Base-by-base conservation (phyloP, 2,888 invertebrate species). In the Polyommatus icarus region DNA sequence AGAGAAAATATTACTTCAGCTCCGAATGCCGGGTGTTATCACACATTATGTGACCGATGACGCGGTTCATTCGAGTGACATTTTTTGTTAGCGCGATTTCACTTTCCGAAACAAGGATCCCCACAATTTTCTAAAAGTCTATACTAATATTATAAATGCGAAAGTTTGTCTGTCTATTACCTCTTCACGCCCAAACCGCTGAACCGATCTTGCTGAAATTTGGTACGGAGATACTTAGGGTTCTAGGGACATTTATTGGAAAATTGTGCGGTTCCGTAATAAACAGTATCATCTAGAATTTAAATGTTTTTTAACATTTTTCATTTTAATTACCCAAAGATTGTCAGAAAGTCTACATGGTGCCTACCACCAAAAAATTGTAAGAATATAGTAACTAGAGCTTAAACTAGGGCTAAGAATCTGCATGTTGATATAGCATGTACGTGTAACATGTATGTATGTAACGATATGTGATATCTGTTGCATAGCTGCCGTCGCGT, bases 401-500 rank as follows among this genome's bases (percentile, higher is more conserved):
- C 46, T 46, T 12, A 46, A 46, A 54, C 54, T 18, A 18, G 54
- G 54, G 29, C 67, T 29, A 15, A 67, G 12, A 67, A 67, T 67
- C 29, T 67, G 18, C 67, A 67, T 67, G 29, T 6, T 29, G 15
- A 67, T 29, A 12, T 67, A 20, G 7, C 40, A 72, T 10, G 40
- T 20, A 20, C 36, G 72, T 10, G 12, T 67, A 29, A 29, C 15
- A 29, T 67, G 72, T 73, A 15, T 73, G 73, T 46, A 24, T 73
- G 73, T 73, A 46, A 40, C 40, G 46, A 40, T 73, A 73, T 73
- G 46, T 46, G 46, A 73, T 73, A 73, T 46, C 20, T 40, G 73
- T 40, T 46, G 72, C 77, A 76, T 54, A 54, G 72, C 73, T 87
- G 46, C 2, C 71, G 57, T 77, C 84, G 89, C 89, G 87, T 90